Evolutionary conservation across 1,140 invertebrate species (phyloP).

Genomic region (Aphaenogaster floridana): DNA sequence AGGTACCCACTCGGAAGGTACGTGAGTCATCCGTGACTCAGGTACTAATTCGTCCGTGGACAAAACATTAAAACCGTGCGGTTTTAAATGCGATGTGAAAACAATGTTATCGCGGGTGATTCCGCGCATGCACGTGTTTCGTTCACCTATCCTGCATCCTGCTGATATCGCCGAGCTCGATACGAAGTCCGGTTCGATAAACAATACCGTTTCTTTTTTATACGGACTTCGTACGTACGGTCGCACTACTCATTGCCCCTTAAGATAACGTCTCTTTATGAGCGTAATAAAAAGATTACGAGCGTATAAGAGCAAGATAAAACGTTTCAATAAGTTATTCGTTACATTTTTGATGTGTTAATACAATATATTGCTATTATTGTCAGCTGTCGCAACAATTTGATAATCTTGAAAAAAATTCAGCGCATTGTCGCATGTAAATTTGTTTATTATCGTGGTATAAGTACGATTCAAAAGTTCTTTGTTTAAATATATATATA

Average conservation of each 20-base stretch:
- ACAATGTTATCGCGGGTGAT: constrained; percentile 57
- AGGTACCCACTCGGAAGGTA: constrained; percentile 43
- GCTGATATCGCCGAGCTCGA: constrained; percentile 23
- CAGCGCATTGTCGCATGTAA: background rate
- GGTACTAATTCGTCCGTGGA: constrained; percentile 64
- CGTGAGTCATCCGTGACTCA: constrained; percentile 73
- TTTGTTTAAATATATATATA: background rate
- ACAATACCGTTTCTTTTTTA: constrained; percentile 14
- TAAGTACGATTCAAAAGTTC: background rate
- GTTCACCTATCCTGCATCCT: constrained; percentile 26
- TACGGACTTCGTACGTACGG: background rate
- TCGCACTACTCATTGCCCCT: background rate
- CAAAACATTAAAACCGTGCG: background rate
- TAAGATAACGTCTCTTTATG: constrained; percentile 35
- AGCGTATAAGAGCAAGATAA: constrained; percentile 13
- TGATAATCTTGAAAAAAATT: background rate
- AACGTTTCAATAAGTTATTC: background rate
- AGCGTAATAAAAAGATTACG: constrained; percentile 23
- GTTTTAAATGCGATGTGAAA: background rate
- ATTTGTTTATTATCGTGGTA: background rate
- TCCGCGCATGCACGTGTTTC: background rate
- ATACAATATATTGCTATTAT: background rate
- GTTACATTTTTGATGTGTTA: constrained; percentile 13
- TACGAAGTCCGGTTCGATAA: constrained; percentile 38
- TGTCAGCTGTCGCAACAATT: too few relatives aligned